Percentiles rank a stretch among this genome's conserved stretches.
These are phyloP conservation scores for Psilopsiagon aurifrons DNA, from an alignment of 2,113 vertebrate genomes.

Conservation along the genomic window DNA sequence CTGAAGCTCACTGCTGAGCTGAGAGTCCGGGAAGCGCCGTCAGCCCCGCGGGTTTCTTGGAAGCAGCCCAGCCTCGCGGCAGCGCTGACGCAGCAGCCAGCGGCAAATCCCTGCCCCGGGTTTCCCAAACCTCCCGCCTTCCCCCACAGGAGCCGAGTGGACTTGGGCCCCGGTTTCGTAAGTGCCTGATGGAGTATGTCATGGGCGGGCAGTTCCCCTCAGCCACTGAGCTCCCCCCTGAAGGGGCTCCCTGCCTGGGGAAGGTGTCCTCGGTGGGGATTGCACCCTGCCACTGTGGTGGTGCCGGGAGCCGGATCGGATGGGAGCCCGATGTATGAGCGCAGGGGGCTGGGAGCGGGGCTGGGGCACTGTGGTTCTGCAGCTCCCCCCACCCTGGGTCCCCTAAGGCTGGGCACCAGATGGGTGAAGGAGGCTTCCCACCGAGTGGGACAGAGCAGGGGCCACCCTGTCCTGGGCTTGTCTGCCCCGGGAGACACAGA, in stretches of 20 bases:
- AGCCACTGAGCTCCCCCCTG: not conserved
- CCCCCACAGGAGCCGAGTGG: constrained; percentile 4
- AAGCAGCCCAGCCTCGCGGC: not conserved
- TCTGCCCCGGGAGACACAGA: not conserved
- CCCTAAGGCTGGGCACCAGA: not conserved
- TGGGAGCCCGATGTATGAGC: not conserved
- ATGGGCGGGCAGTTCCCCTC: not conserved
- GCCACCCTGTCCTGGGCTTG: not conserved
- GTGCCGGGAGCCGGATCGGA: not conserved
- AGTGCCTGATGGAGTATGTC: not conserved
- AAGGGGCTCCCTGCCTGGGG: not conserved
- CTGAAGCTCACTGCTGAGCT: constrained; percentile 17
- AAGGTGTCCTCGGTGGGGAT: not conserved
- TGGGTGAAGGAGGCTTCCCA: not conserved
- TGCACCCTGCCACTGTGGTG: not conserved
- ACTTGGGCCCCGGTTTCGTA: constrained; percentile 43
- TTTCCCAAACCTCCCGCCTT: constrained; percentile 53
- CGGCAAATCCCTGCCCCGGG: constrained; percentile 50
- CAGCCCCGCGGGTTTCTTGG: constrained; percentile 31
- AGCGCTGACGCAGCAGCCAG: not conserved
- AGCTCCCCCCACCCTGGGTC: not conserved
- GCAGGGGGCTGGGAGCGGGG: too few species aligned
- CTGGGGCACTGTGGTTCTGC: rapidly evolving
- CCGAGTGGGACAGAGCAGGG: rapidly evolving
- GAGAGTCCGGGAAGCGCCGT: constrained; percentile 56